phyloP scores from a whole-genome alignment of 2,888 invertebrate genomes.

The Norana najaformis region DNA sequence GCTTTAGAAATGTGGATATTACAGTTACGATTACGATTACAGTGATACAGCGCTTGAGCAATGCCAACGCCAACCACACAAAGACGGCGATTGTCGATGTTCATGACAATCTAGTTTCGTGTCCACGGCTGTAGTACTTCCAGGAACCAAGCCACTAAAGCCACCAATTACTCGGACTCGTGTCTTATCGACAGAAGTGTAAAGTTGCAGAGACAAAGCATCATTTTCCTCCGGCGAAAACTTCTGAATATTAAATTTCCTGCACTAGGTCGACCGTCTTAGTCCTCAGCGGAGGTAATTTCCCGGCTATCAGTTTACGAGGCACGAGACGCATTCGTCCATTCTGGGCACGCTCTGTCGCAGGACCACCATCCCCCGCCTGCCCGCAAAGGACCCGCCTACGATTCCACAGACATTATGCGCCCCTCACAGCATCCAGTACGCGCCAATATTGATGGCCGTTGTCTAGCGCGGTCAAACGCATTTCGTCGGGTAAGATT shows the following conservation, averaged over 20 bases:
- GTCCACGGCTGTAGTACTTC: neutral
- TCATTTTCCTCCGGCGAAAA: neutral
- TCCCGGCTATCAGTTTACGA: too few relatives aligned
- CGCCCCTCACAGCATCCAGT: neutral
- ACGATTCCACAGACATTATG: neutral
- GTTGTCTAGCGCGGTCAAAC: neutral
- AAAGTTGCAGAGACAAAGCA: neutral
- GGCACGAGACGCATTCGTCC: too few relatives aligned
- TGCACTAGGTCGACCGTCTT: neutral
- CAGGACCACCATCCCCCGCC: neutral
- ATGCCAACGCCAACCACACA: neutral
- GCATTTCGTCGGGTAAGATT: neutral
- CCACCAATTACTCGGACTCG: neutral
- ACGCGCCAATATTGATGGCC: neutral
- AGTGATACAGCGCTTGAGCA: neutral
- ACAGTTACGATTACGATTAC: neutral
- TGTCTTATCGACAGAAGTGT: neutral
- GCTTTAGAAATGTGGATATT: too few relatives aligned
- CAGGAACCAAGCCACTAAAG: neutral
- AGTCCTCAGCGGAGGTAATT: too few relatives aligned
- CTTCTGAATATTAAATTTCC: neutral
- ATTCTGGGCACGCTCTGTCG: neutral
- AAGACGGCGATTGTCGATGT: neutral
- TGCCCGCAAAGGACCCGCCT: neutral
- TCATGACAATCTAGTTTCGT: neutral